phyloP scores from a whole-genome alignment of 2,797 vertebrate species.

The Rhadinocentrus ornatus region DNA sequence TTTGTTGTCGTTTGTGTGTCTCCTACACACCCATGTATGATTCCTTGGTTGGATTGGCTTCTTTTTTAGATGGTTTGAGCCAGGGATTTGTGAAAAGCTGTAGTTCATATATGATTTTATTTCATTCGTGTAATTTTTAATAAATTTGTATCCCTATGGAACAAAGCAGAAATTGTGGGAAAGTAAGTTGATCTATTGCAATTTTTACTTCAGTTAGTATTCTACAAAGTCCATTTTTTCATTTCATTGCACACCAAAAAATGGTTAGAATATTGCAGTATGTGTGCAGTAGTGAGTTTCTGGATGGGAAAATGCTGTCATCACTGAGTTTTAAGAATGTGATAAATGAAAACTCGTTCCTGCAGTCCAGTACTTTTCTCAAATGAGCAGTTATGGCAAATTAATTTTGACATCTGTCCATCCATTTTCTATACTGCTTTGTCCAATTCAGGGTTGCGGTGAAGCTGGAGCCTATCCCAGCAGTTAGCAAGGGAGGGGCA shows the following conservation, averaged over 20 bases:
- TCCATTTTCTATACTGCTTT: too few species aligned
- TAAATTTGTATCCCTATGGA: constrained; percentile 31
- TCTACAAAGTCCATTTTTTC: constrained; percentile 46
- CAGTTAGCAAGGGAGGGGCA: too few species aligned
- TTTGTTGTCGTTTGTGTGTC: neutral
- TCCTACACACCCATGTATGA: neutral
- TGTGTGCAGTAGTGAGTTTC: constrained; percentile 1
- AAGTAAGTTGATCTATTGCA: constrained; percentile 51
- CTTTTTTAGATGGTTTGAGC: neutral
- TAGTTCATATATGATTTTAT: constrained; percentile 23
- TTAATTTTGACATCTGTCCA: too few species aligned
- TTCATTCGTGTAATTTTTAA: constrained; percentile 30
- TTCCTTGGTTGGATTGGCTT: neutral
- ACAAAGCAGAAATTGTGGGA: constrained; percentile 55
- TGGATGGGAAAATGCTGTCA: neutral
- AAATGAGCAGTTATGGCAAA: neutral
- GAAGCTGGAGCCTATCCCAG: too few species aligned
- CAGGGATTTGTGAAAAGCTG: constrained; percentile 52
- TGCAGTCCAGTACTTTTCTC: neutral
- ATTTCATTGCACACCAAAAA: constrained; percentile 57
- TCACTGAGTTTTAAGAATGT: neutral
- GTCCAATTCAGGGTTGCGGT: too few species aligned
- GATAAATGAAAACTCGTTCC: neutral
- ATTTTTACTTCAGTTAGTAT: constrained; percentile 59
- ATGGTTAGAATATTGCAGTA: constrained; percentile 23